Conservation (phyloP, 2,113 vertebrate species). For the Dicrurus megarhynchus region DNA sequence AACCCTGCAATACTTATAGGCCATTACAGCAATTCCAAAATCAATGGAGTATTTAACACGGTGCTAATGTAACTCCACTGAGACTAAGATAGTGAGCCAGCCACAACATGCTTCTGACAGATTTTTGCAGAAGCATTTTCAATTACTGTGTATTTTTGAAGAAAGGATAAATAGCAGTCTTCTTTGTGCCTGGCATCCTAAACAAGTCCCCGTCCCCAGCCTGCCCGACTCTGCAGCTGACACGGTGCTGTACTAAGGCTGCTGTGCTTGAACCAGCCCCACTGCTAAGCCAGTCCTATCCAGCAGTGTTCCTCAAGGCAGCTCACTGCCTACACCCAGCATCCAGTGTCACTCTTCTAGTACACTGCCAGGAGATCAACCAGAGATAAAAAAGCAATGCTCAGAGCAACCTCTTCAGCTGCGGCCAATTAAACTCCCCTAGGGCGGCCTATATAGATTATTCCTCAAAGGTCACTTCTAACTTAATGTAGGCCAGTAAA, state of each 20-base stretch:
- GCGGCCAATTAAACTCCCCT: neutral
- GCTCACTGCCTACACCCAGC: neutral
- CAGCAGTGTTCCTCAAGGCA: neutral
- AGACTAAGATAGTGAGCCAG: neutral
- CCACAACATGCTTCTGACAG: neutral
- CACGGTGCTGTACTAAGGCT: neutral
- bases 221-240: neutral
- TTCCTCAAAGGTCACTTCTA: neutral
- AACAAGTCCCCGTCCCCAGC: neutral
- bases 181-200: neutral
- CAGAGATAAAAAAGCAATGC: neutral
- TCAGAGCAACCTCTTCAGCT: neutral
- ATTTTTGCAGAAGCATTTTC: neutral
- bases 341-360: neutral
- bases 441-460: neutral
- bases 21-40: constrained; percentile 36
- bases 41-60: constrained; percentile 45
- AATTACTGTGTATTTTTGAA: neutral
- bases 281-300: neutral
- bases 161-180: neutral
- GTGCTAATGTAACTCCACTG: neutral
- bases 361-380: neutral
- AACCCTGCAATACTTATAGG: neutral
- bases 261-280: neutral
- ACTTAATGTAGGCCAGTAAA: neutral